These are phyloP conservation scores for Patagioenas fasciata DNA, from an alignment of 2,113 vertebrate species.

Conservation along the genomic window DNA sequence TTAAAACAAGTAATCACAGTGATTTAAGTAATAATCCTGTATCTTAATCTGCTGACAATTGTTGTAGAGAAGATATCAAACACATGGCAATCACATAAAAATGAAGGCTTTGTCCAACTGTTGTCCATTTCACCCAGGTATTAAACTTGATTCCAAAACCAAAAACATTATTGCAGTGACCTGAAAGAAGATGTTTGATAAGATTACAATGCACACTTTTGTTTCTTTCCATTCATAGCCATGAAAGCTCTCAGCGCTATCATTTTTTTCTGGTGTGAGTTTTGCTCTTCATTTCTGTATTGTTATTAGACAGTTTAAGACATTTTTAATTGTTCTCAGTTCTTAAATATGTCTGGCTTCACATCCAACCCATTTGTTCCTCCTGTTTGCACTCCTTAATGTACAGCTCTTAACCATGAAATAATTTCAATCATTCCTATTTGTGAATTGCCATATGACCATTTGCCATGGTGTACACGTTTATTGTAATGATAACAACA, in stretches of 20 bases:
- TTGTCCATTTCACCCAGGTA: background rate
- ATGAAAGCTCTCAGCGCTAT: background rate
- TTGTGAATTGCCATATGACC: background rate
- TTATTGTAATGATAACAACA: background rate
- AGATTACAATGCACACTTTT: background rate
- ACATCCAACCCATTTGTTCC: background rate
- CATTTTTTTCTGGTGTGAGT: conserved; percentile 12
- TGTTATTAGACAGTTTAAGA: background rate
- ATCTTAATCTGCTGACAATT: conserved; percentile 8
- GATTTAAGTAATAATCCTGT: background rate
- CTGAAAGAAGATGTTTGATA: conserved; percentile 16
- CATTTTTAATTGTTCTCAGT: conserved; percentile 28
- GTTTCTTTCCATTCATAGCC: conserved; percentile 9
- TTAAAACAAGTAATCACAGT: background rate
- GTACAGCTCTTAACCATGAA: conserved; percentile 36
- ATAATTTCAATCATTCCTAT: background rate
- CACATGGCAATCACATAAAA: background rate
- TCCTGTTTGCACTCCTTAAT: background rate
- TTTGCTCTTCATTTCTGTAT: background rate
- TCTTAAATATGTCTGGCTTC: conserved; percentile 42
- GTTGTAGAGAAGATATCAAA: background rate
- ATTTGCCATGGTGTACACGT: background rate
- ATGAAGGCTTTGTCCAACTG: background rate
- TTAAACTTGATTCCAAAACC: conserved; percentile 16
- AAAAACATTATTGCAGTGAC: background rate